Base-by-base conservation (phyloP, 2,797 vertebrate genomes). In the Acomys russatus region DNA sequence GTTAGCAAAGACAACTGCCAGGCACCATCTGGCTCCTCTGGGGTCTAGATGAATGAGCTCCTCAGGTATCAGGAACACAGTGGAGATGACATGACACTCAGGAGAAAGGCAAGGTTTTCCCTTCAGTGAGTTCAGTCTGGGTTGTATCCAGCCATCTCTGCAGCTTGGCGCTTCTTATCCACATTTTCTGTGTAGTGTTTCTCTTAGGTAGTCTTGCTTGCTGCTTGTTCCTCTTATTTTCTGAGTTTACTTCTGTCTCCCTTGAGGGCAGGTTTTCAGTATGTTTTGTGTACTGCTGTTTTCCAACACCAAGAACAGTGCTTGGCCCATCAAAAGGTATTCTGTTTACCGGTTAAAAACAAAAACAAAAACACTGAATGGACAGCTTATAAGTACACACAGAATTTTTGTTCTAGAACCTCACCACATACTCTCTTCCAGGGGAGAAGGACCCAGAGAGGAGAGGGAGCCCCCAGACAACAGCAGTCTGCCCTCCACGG, bases 401-500 rank as follows among this genome's bases (percentile, higher is more conserved):
- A 33, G 3, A 20, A 8, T 23, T 73, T 44, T 61, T 86, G 18
- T 93, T 78, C 79, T 35, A n/a, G 49, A 66, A 14, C 23, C 23
- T 86, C 10, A 4, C 6, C 20, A 56, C 1, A n/a, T 22, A 0
- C 51, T 73, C n/a, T 66, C 11, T 71, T 5, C 91, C 6, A 78
- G 35, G 4, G 54, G 25, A 80, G 64, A 80, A 63, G 3, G 25
- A 44, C 33, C 63, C 11, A 9, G 20, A 54, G 78, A 10, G 28
- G 63, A 28, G 4, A 51, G 9, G 20, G 70, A 86, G 33, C 71
- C 73, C 73, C 61, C 12, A n/a, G 73, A 54, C 2, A 23, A 20
- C 3, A 44, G 54, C 30, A 7, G 25, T 25, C 56, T 1, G 0
- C 3, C 38, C 22, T 84, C 61, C 1, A 0, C 9, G 38, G 51